phyloP scores from a whole-genome alignment of 2,113 vertebrate genomes.

The Zapus hudsonius region DNA sequence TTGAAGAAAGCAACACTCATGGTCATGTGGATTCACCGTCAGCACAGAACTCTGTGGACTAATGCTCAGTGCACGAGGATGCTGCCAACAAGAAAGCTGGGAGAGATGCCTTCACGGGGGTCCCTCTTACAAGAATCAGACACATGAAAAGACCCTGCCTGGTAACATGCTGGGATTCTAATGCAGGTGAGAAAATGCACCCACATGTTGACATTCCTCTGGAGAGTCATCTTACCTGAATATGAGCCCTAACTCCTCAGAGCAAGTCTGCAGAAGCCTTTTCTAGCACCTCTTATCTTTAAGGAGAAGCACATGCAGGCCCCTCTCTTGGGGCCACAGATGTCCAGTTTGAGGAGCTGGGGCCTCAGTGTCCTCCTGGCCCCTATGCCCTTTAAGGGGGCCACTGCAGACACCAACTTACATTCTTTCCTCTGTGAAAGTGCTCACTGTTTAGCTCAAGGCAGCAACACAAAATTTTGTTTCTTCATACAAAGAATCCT shows the following conservation, averaged over 20 bases:
- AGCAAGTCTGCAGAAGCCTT: background rate
- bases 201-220: background rate
- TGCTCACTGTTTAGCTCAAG: background rate
- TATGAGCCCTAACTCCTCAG: background rate
- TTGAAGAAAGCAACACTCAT: background rate
- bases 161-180: background rate
- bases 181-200: background rate
- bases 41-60: too few species aligned
- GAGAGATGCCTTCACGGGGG: background rate
- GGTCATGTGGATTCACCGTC: background rate
- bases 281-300: background rate
- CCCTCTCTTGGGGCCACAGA: background rate
- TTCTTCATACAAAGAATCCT: background rate
- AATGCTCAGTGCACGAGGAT: background rate
- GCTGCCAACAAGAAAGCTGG: background rate
- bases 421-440: background rate
- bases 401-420: background rate
- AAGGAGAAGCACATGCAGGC: background rate
- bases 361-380: fast-evolving
- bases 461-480: background rate
- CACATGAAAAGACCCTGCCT: background rate
- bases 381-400: background rate
- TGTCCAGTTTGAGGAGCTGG: background rate
- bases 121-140: background rate
- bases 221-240: background rate